Evolutionary conservation across 2,888 invertebrate genomes (phyloP).

Genomic region (Melikaiella ostensackeni): DNA sequence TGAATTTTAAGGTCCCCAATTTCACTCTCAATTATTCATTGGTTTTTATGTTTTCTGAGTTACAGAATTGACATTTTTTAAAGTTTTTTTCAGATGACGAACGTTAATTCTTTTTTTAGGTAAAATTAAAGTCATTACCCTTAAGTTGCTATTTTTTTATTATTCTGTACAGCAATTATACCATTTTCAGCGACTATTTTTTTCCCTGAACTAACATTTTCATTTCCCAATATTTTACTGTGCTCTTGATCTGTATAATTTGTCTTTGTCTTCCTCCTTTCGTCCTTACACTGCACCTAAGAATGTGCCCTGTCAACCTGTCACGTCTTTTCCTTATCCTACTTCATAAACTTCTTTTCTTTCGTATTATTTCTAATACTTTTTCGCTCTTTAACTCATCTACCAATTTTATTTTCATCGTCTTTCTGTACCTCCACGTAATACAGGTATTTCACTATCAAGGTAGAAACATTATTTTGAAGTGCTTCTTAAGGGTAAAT

Average conservation of each 20-base stretch:
- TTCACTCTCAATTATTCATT: too few species aligned
- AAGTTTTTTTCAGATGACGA: too few species aligned
- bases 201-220: background rate
- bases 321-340: background rate
- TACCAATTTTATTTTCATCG: background rate
- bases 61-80: too few species aligned
- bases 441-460: too few species aligned
- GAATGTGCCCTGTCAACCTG: background rate
- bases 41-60: too few species aligned
- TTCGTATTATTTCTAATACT: background rate
- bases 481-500: too few species aligned
- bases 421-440: background rate
- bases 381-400: background rate
- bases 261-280: background rate
- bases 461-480: too few species aligned
- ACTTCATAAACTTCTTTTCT: conserved; percentile 1
- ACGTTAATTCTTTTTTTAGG: too few species aligned
- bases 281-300: background rate
- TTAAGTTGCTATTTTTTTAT: too few species aligned
- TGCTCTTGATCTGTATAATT: background rate
- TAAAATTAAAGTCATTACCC: too few species aligned
- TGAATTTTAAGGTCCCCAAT: too few species aligned
- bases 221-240: background rate
- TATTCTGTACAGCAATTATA: too few species aligned
- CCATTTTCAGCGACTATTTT: background rate